phyloP scores from a whole-genome alignment of 2,888 invertebrate species.

The Athripsodes cinereus region DNA sequence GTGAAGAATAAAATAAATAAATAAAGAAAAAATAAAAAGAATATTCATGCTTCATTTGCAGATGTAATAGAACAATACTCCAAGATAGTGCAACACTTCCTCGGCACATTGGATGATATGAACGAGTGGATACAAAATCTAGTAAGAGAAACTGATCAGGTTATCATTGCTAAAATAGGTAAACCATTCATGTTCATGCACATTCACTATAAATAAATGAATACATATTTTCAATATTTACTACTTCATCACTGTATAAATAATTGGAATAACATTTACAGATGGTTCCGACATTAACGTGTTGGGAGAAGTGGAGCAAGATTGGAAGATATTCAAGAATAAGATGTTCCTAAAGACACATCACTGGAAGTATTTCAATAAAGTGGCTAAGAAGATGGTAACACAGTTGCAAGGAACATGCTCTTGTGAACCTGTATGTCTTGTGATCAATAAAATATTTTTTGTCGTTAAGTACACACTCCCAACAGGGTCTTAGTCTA shows the following conservation, averaged over 20 bases:
- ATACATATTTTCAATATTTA: no score
- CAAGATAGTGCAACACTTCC: not conserved
- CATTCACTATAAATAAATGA: no score
- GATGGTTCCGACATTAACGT: not conserved
- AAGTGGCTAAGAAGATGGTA: conserved; percentile 39
- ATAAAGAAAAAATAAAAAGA: no score
- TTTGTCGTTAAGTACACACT: no score
- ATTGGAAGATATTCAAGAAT: conserved; percentile 36
- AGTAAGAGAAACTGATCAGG: not conserved
- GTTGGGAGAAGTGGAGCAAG: conserved; percentile 8
- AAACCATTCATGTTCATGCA: no score
- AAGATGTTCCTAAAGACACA: conserved; percentile 37
- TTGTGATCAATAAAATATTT: no score
- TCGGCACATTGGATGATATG: not conserved
- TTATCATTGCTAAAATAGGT: not conserved
- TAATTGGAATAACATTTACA: not conserved
- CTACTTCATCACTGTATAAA: no score
- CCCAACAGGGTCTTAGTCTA: no score
- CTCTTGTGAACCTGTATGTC: no score
- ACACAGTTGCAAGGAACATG: conserved; percentile 33
- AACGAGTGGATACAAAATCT: not conserved
- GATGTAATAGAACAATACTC: not conserved
- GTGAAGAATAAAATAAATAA: no score
- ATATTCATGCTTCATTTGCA: not conserved
- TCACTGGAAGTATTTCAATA: conserved; percentile 45